These are phyloP conservation scores for Epinephelus malabaricus DNA, from an alignment of 2,797 vertebrate genomes.

Conservation along the genomic window DNA sequence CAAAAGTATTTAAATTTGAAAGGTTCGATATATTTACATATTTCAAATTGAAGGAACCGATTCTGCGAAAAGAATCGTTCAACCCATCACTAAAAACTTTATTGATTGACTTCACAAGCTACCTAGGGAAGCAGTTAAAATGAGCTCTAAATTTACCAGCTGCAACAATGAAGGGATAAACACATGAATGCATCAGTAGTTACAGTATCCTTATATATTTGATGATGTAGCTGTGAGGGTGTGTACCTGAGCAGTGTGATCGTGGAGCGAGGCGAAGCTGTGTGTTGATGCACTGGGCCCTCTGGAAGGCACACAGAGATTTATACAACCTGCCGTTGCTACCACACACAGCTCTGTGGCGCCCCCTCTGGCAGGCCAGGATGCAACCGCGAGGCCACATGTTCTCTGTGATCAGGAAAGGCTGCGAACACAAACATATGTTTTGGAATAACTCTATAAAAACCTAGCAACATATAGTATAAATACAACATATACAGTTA, in stretches of 20 bases:
- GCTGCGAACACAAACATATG: constrained; percentile 31
- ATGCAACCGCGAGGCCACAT: constrained; percentile 70
- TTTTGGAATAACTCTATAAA: neutral
- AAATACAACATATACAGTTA: neutral
- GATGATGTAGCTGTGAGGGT: neutral
- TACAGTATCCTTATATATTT: neutral
- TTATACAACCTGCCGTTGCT: constrained; percentile 78
- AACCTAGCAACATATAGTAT: neutral
- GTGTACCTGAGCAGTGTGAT: constrained; percentile 66
- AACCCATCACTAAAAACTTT: too few relatives aligned
- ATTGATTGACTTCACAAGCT: neutral
- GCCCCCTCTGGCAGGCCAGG: constrained; percentile 76
- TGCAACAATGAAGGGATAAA: too few relatives aligned
- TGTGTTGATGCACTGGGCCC: constrained; percentile 75
- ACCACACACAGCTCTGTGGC: constrained; percentile 70
- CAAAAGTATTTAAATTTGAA: too few relatives aligned
- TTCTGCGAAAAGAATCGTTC: too few relatives aligned
- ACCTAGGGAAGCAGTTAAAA: too few relatives aligned
- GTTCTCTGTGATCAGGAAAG: constrained; percentile 77
- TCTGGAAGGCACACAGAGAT: constrained; percentile 77
- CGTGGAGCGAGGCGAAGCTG: constrained; percentile 59
- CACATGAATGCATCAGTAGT: too few relatives aligned
- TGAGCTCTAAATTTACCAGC: too few relatives aligned
- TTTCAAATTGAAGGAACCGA: too few relatives aligned
- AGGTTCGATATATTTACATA: too few relatives aligned